Evolutionary conservation across 2,113 vertebrate species (phyloP), one percentile per base, ranked within the genome.

Genomic region (Oreochromis aureus): DNA sequence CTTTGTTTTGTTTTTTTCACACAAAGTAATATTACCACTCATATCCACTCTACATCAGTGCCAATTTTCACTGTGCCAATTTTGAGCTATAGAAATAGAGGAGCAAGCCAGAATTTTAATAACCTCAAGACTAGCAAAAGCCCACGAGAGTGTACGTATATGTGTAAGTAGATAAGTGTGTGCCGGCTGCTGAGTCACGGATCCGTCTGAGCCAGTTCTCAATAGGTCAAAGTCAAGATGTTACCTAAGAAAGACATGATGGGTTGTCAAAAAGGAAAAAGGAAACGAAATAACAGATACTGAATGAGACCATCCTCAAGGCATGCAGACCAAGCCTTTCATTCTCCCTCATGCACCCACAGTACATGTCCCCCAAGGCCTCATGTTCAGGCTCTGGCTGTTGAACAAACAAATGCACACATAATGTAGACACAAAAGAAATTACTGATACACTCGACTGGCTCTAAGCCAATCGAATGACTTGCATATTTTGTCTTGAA

Each of bases 21-120:
- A 91, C 76, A 91, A 86, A 91, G 88, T 85, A 92, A 94, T 93
- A 90, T 84, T 81, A 80, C 84, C 12, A 12, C 82, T 93, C 86
- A 82, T 87, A 91, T 86, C 80, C 81, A 83, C 82, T 88, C 58
- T 30, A 55, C 79, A 91, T 87, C 84, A 86, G 19, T 10, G 56
- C 71, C 82, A 87, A 85, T 92, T 89, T 87, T 89, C 81, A 82
- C 73, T 80, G 79, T 84, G 88, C 85, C 88, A 90, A 88, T 84
- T 86, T 83, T 84, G 83, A 32, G n/a, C 55, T 56, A 81, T 30
- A 48, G 86, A 83, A 78, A 85, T 66, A 81, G 30, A 86, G 80
- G 59, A n/a, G 80, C 80, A 58, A 61, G 84, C 9, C 78, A 85
- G 91, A 89, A 92, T 93, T 71, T 81, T 44, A 91, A 89, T 80